These are phyloP conservation scores for Octodonta nipae DNA, from an alignment of 2,888 invertebrate species.

Conservation along the genomic window DNA sequence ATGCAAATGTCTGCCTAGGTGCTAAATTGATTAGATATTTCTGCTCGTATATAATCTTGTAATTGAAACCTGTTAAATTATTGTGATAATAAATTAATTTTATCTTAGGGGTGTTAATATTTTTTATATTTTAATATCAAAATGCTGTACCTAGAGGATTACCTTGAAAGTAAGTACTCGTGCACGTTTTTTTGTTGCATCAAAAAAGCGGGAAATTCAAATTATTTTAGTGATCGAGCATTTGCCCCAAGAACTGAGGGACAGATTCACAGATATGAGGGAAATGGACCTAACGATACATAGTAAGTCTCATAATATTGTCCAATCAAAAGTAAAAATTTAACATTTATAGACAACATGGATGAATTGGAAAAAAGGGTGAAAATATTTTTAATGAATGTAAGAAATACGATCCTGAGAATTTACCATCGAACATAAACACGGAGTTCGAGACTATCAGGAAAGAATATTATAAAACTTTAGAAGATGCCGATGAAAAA, in stretches of 20 bases:
- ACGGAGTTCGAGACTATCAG: constrained; percentile 71
- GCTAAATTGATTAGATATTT: too few species aligned
- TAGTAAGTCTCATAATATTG: too few species aligned
- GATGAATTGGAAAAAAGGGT: constrained; percentile 85
- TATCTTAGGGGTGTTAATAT: too few species aligned
- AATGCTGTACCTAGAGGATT: constrained; percentile 97
- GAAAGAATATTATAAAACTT: constrained; percentile 77
- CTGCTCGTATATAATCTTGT: too few species aligned
- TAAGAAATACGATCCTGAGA: constrained; percentile 45
- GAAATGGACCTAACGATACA: constrained; percentile 96
- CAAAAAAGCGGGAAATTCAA: too few species aligned
- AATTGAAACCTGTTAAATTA: too few species aligned
- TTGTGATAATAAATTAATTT: too few species aligned
- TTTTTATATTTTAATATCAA: too few species aligned
- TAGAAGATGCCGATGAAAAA: constrained; percentile 94
- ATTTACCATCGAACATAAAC: constrained; percentile 63
- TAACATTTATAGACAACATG: constrained; percentile 62
- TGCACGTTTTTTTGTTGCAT: not conserved
- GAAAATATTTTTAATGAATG: constrained; percentile 70
- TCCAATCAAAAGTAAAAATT: too few species aligned
- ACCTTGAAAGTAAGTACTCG: constrained; percentile 80
- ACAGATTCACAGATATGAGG: constrained; percentile 94
- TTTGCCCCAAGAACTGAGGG: constrained; percentile 90
- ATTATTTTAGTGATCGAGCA: constrained; percentile 99
- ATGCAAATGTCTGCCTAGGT: constrained; percentile 1